These are phyloP conservation scores for Oreocharis arfaki DNA, from an alignment of 2,113 vertebrate genomes.

Conservation along the genomic window DNA sequence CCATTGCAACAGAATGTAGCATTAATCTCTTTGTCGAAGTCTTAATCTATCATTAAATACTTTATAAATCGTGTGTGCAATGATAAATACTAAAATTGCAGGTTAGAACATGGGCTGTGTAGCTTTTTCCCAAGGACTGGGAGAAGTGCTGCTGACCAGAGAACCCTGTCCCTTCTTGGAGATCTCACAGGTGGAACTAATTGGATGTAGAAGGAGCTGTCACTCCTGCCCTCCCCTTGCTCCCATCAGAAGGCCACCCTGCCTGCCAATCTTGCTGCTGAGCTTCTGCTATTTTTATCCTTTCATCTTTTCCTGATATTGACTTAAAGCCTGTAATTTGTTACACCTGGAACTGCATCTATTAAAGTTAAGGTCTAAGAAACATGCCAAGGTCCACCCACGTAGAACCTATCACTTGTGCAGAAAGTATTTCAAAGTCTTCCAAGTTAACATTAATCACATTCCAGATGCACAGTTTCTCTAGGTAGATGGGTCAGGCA, in stretches of 20 bases:
- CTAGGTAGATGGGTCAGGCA: not conserved
- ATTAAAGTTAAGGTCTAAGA: not conserved
- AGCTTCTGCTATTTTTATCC: not conserved
- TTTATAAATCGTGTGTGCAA: not conserved
- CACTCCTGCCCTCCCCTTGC: not conserved
- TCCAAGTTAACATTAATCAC: not conserved
- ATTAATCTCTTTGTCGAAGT: not conserved
- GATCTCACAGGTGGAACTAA: not conserved
- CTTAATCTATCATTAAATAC: not conserved
- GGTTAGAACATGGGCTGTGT: rapidly evolving
- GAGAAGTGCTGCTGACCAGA: not conserved
- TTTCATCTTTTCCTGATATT: not conserved
- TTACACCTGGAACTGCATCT: constrained; percentile 11
- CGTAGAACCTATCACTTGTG: not conserved
- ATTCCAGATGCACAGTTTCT: not conserved
- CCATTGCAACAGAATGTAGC: not conserved
- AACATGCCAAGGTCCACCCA: not conserved
- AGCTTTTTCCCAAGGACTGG: not conserved
- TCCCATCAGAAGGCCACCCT: not conserved
- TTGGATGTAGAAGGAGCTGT: not conserved
- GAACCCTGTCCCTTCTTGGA: not conserved
- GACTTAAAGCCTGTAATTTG: constrained; percentile 1
- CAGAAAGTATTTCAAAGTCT: not conserved
- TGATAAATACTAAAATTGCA: not conserved
- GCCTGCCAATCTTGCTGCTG: not conserved